phyloP scores from a whole-genome alignment of 2,797 vertebrate species.

The Vultur gryphus region DNA sequence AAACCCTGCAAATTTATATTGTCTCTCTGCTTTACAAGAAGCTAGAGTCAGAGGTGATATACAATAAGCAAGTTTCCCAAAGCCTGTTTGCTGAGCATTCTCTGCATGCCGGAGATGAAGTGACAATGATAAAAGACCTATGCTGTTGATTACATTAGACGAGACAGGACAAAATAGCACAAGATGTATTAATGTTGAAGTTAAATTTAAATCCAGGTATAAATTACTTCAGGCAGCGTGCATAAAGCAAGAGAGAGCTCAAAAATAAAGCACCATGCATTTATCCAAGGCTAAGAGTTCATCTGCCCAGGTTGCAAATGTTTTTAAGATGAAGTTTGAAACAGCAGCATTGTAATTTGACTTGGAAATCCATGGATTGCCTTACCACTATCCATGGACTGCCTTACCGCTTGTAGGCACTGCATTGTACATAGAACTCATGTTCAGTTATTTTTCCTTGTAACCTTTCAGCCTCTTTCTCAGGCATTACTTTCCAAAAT shows the following conservation, averaged over 20 bases:
- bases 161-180: constrained; percentile 62
- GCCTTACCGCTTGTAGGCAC: not conserved
- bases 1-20: not conserved
- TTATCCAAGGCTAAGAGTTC: not conserved
- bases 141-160: constrained; percentile 59
- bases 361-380: not conserved
- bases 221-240: not conserved
- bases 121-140: constrained; percentile 68
- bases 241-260: not conserved
- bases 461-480: not conserved
- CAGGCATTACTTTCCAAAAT: not conserved
- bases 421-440: not conserved
- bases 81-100: constrained; percentile 22
- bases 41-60: constrained; percentile 52
- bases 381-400: not conserved
- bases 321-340: not conserved
- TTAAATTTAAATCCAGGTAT: constrained; percentile 56
- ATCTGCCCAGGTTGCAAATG: not conserved
- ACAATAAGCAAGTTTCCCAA: constrained; percentile 44
- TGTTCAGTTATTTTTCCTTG: not conserved
- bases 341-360: not conserved
- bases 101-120: constrained; percentile 7
- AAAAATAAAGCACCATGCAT: not conserved
- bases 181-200: constrained; percentile 66
- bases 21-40: not conserved